phyloP scores from a whole-genome alignment of 2,113 vertebrate genomes.

The Petaurus breviceps region DNA sequence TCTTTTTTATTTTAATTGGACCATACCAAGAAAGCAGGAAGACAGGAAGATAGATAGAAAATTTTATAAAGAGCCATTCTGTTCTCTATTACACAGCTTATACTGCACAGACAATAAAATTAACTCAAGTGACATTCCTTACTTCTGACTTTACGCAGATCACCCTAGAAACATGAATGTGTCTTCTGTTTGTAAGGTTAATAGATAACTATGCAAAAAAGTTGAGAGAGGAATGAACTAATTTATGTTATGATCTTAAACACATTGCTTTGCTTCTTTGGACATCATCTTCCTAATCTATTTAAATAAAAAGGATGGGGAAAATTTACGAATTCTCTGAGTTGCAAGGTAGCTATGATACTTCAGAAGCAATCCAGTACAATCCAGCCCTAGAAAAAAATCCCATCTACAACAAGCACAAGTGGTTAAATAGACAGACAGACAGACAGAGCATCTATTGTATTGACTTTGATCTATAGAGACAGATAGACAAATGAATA shows the following conservation, averaged over 20 bases:
- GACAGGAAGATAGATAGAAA: not conserved
- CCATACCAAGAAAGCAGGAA: not conserved
- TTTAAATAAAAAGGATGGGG: not conserved
- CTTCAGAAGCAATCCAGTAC: not conserved
- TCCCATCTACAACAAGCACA: not conserved
- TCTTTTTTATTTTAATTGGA: not conserved
- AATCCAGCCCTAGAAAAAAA: not conserved
- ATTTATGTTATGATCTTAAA: not conserved
- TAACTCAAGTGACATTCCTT: conserved; percentile 6
- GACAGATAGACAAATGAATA: not conserved
- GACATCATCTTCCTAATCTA: not conserved
- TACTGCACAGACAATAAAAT: not conserved
- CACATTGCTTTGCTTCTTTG: not conserved
- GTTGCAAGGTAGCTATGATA: not conserved
- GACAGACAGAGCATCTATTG: not conserved
- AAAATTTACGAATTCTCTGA: not conserved
- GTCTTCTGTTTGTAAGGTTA: conserved; percentile 1
- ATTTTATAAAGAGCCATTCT: not conserved
- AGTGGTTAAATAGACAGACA: not conserved
- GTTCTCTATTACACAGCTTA: not conserved
- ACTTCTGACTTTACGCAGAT: not conserved
- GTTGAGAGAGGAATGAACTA: not conserved
- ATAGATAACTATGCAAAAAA: not conserved
- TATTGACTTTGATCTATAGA: not conserved
- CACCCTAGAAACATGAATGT: not conserved